Evolutionary conservation across 2,797 vertebrate species (phyloP).

Genomic region (Malurus splendens): DNA sequence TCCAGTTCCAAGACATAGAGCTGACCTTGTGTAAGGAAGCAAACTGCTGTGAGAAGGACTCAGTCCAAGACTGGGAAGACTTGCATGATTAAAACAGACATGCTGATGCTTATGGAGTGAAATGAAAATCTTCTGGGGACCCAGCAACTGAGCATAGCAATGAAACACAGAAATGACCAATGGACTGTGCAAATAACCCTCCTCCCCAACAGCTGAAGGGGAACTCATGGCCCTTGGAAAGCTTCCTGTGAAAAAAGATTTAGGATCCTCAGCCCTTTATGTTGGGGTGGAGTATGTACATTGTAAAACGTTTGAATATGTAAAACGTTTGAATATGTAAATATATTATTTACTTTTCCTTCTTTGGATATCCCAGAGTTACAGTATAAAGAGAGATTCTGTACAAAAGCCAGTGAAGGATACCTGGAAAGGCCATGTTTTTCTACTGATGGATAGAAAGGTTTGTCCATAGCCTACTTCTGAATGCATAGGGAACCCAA

Average conservation of each 20-base stretch:
- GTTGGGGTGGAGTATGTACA: background rate
- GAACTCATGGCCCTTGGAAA: background rate
- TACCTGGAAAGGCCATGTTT: background rate
- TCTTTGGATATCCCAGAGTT: background rate
- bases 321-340: background rate
- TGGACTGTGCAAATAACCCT: background rate
- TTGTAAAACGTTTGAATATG: background rate
- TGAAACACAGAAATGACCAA: background rate
- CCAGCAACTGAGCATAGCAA: background rate
- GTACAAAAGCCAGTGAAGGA: background rate
- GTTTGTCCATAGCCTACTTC: background rate
- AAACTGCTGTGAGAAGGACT: background rate
- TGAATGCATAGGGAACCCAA: background rate
- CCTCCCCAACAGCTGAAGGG: background rate
- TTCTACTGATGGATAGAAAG: background rate
- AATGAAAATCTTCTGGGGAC: background rate
- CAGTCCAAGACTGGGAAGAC: background rate
- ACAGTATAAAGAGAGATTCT: background rate
- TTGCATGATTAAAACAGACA: background rate
- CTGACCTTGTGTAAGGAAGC: background rate
- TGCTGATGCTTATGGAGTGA: background rate
- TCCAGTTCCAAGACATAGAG: background rate
- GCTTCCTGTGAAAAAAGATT: background rate
- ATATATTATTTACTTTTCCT: background rate
- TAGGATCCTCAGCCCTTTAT: background rate